These are phyloP conservation scores for Drosophila nr. medialis DNA, from an alignment of 2,888 invertebrate species.

Conservation along the genomic window DNA sequence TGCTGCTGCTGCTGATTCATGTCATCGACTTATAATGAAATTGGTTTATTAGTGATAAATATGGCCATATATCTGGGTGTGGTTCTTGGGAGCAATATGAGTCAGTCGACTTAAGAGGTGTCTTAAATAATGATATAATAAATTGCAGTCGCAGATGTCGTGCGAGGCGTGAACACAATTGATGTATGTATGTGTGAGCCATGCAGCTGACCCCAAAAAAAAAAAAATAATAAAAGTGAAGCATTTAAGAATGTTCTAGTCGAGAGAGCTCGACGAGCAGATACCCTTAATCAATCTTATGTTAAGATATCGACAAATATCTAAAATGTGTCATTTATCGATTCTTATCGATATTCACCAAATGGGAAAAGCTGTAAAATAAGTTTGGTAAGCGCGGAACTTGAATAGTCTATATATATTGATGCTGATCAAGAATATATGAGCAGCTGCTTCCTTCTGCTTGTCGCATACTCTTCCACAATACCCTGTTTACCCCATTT, in stretches of 20 bases:
- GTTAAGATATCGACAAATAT: background rate
- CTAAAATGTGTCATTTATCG: background rate
- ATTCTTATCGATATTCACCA: background rate
- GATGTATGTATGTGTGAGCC: slow-evolving; percentile 17
- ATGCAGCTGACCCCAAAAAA: slow-evolving; percentile 22
- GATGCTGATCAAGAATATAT: background rate
- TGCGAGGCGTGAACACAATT: slow-evolving; percentile 20
- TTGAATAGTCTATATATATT: no score
- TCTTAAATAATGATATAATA: slow-evolving; percentile 47
- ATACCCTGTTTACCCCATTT: background rate
- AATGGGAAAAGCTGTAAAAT: no score
- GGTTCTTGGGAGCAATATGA: slow-evolving; percentile 23
- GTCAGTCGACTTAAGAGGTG: slow-evolving; percentile 46
- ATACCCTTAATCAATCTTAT: background rate
- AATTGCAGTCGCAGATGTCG: slow-evolving; percentile 26
- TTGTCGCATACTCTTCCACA: background rate
- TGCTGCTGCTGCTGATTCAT: slow-evolving; percentile 64
- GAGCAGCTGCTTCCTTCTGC: background rate
- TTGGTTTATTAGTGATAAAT: slow-evolving; percentile 77
- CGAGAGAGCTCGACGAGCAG: background rate
- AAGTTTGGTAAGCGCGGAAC: no score
- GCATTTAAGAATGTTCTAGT: background rate
- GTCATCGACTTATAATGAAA: slow-evolving; percentile 69
- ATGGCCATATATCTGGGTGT: slow-evolving; percentile 56
- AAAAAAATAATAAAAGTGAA: background rate